A percentile compares a stretch with the other conserved stretches of the same genome.
Evolutionary conservation across 1,140 invertebrate genomes (phyloP).

Genomic region (Helicorthomorpha holstii): DNA sequence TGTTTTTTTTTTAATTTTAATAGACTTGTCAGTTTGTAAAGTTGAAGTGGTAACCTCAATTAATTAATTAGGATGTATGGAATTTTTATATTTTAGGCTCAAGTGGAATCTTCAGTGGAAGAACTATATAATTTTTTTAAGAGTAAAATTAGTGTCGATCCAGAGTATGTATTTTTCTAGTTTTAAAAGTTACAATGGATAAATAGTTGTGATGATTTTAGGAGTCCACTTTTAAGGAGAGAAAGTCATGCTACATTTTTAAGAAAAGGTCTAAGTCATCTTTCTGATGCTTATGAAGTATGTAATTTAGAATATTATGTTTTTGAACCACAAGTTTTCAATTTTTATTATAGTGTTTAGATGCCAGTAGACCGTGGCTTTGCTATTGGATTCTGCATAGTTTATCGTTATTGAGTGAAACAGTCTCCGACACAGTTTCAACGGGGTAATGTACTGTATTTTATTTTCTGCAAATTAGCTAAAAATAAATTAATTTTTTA

Average conservation of each 20-base stretch:
- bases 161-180: constrained; percentile 24
- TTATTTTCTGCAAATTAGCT: not conserved
- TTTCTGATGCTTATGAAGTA: constrained; percentile 52
- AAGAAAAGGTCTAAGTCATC: constrained; percentile 42
- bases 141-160: constrained; percentile 28
- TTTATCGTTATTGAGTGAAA: constrained; percentile 58
- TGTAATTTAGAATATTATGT: constrained; percentile 8
- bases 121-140: constrained; percentile 42
- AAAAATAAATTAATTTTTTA: constrained; percentile 5
- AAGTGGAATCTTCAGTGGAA: constrained; percentile 44
- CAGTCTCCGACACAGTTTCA: constrained; percentile 45
- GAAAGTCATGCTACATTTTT: constrained; percentile 48
- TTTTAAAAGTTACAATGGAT: too few species aligned
- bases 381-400: constrained; percentile 91
- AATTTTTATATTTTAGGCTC: constrained; percentile 32
- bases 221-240: constrained; percentile 40
- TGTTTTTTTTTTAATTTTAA: too few species aligned
- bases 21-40: too few species aligned
- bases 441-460: too few species aligned
- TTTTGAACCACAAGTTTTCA: not conserved
- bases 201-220: constrained; percentile 7
- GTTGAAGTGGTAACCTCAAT: too few species aligned
- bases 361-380: constrained; percentile 87
- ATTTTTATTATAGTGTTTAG: constrained; percentile 43
- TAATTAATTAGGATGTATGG: too few species aligned